Percentiles rank a stretch among this genome's conserved stretches.
Evolutionary conservation across 2,113 vertebrate species (phyloP).

Genomic region (Lamprologus callipterus): DNA sequence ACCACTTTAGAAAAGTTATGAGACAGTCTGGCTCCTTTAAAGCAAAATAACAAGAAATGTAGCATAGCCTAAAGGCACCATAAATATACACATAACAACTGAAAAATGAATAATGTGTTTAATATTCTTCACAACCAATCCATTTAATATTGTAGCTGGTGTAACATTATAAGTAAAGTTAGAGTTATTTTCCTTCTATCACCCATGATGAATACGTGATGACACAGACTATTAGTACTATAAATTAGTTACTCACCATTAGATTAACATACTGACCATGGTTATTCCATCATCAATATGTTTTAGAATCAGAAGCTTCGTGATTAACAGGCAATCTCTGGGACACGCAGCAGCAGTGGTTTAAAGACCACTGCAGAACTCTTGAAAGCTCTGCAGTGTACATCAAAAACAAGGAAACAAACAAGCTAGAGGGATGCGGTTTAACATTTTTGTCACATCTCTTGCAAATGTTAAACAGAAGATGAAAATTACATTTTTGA

Average conservation of each 20-base stretch:
- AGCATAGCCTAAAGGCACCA: not conserved
- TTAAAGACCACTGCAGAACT: not conserved
- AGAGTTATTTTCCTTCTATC: conserved; percentile 14
- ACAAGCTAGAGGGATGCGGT: not conserved
- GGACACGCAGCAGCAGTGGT: not conserved
- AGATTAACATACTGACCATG: conserved; percentile 29
- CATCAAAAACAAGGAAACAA: conserved; percentile 9
- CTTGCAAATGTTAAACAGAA: conserved; percentile 51
- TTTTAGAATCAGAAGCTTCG: not conserved
- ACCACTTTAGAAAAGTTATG: not conserved
- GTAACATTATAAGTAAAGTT: conserved; percentile 2
- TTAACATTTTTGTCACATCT: conserved; percentile 31
- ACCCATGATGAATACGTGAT: conserved; percentile 18
- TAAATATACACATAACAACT: not conserved
- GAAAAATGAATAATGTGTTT: not conserved
- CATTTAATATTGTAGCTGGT: not conserved
- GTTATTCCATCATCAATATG: not conserved
- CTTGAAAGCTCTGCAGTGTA: not conserved
- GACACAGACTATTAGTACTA: conserved; percentile 15
- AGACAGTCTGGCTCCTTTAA: not conserved
- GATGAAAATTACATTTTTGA: conserved; percentile 53
- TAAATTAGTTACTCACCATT: conserved; percentile 38
- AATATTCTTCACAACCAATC: not conserved
- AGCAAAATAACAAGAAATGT: not conserved
- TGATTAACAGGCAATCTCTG: not conserved